These are phyloP conservation scores for Pammene fasciana DNA, from an alignment of 2,888 invertebrate species.

Conservation along the genomic window DNA sequence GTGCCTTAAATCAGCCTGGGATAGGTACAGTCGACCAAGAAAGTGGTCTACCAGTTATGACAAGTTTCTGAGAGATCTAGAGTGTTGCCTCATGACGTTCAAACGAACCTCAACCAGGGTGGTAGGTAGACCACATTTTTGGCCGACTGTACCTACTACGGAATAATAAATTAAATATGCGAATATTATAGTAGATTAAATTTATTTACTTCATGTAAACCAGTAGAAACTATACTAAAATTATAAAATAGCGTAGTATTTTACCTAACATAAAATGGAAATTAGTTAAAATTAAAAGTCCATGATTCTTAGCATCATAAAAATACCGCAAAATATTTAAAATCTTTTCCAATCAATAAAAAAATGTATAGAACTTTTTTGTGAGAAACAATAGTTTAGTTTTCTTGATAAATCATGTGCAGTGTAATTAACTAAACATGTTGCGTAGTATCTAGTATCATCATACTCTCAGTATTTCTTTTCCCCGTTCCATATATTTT, in stretches of 20 bases:
- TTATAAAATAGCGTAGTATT: conserved; percentile 1
- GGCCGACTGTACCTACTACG: no score
- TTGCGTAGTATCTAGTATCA: conserved; percentile 34
- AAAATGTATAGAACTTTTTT: no score
- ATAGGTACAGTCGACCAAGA: no score
- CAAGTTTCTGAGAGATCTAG: no score
- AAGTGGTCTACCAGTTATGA: no score
- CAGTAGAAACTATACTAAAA: conserved; percentile 9
- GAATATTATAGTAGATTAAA: neutral
- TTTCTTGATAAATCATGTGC: neutral
- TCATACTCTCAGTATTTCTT: conserved; percentile 48
- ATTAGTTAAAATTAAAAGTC: conserved; percentile 5
- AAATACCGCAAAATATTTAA: neutral
- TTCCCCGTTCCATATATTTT: conserved; percentile 78
- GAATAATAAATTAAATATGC: neutral
- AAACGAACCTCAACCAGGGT: no score
- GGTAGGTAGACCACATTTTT: no score
- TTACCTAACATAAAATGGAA: conserved; percentile 15
- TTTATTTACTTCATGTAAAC: conserved; percentile 20
- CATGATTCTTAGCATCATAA: conserved; percentile 12
- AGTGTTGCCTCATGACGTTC: no score
- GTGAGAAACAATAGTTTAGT: neutral
- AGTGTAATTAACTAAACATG: neutral
- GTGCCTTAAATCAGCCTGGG: no score
- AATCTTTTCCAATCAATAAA: neutral